Conservation (phyloP, 2,797 vertebrate species). For the Liasis olivaceus region DNA sequence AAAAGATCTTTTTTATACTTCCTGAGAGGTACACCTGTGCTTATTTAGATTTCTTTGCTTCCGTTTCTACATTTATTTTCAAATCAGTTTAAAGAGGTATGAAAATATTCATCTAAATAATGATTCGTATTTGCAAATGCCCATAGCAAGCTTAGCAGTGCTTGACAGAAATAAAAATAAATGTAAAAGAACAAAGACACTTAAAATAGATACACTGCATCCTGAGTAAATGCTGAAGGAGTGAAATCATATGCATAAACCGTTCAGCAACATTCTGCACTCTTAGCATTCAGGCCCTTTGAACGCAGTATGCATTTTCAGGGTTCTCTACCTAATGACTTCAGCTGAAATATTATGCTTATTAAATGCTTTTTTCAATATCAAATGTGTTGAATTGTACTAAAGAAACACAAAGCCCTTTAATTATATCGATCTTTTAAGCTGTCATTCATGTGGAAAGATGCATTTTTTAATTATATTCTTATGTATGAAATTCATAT, state of each 20-base stretch:
- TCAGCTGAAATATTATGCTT: not conserved
- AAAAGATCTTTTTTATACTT: conserved; percentile 26
- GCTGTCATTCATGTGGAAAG: not conserved
- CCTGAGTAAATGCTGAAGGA: conserved; percentile 7
- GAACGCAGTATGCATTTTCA: not conserved
- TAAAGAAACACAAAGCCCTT: not conserved
- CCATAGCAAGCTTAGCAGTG: not conserved
- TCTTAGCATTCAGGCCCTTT: not conserved
- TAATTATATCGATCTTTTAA: conserved; percentile 7
- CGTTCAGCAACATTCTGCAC: not conserved
- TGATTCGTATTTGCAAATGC: conserved; percentile 2
- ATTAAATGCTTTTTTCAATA: not conserved
- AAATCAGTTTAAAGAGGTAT: conserved; percentile 17
- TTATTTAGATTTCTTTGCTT: conserved; percentile 35
- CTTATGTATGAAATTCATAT: not conserved
- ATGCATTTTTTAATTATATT: conserved; percentile 14
- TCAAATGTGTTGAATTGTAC: not conserved
- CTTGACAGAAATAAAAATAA: conserved; percentile 19
- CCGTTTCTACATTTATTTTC: conserved; percentile 15
- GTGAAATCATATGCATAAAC: not conserved
- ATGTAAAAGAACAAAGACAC: not conserved
- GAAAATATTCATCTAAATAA: conserved; percentile 22
- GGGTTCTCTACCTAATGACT: not conserved
- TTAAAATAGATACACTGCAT: not conserved
- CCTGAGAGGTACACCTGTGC: conserved; percentile 30